Base-by-base conservation (phyloP, 1,140 invertebrate genomes). In the Pectinophora gossypiella region DNA sequence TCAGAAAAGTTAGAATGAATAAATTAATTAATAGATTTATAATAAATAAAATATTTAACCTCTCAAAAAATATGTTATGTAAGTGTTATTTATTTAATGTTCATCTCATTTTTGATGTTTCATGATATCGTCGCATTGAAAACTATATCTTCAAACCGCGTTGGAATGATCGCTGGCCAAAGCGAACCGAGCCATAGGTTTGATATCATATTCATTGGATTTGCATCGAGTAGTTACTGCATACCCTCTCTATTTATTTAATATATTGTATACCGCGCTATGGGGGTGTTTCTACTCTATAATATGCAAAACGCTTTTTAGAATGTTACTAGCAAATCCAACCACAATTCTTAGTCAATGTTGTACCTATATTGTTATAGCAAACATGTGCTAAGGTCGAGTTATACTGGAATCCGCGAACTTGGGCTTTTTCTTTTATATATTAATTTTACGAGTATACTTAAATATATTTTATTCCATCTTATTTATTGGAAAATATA, bases 161-260 rank as follows among this genome's bases (percentile, higher is more conserved):
- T 70, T 62, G 78, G 72, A 70, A 56, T 68, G 63, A 62, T 70
- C 66, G 65, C 63, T 67, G 65, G 58, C 64, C 60, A 71, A 78
- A 86, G 83, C 83, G 70, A 86, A 78, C 68, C 68, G 73, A 72
- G 81, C 76, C 48, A 86, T 86, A 86, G 83, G 83, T 86, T 86
- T 86, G 83, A 85, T 83, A 85, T 82, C 54, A 67, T 51, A 62
- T 69, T 78, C 54, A 76, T 76, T 83, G 74, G 77, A 76, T 80
- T 78, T 80, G 74, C 73, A 80, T 77, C 59, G 51, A 62, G 77
- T 80, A 82, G 78, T 68, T 64, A 59, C 54, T 59, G 58, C 60
- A 53, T 20, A 19, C 42, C 42, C 19, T 44, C 42, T 19, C 10
- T 44, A 20, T 44, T 20, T 44, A 44, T 21, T 21, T 20, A 2